A percentile compares a stretch with the other conserved stretches of the same genome.
These are phyloP conservation scores for Beris chalybata DNA, from an alignment of 2,888 invertebrate species.

Conservation along the genomic window DNA sequence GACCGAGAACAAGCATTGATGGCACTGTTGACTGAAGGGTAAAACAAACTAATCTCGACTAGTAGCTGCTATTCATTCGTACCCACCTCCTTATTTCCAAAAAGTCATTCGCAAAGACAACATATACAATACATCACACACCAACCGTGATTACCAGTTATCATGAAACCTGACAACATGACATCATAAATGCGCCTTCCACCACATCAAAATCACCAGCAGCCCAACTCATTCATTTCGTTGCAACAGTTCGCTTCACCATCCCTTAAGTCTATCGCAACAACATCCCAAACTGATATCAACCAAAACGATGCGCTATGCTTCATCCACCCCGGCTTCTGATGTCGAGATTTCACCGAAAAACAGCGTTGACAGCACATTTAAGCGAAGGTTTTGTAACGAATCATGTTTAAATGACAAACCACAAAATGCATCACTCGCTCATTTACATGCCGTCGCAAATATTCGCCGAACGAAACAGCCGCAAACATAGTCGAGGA, in stretches of 20 bases:
- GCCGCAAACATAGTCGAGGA: slow-evolving; percentile 31
- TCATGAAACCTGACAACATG: too few relatives aligned
- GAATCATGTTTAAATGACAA: slow-evolving; percentile 40
- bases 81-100: too few relatives aligned
- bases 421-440: slow-evolving; percentile 39
- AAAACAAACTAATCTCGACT: too few relatives aligned
- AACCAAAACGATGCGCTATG: slow-evolving; percentile 23
- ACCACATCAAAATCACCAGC: slow-evolving; percentile 20
- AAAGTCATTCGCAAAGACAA: too few relatives aligned
- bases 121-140: too few relatives aligned
- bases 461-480: slow-evolving; percentile 23
- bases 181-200: neutral
- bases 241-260: slow-evolving; percentile 1
- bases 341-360: slow-evolving; percentile 34
- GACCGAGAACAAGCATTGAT: too few relatives aligned
- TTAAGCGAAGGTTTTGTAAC: slow-evolving; percentile 39
- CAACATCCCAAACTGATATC: neutral
- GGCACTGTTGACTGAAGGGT: too few relatives aligned
- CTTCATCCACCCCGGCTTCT: neutral
- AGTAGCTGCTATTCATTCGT: too few relatives aligned
- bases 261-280: neutral
- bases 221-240: slow-evolving; percentile 9
- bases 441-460: slow-evolving; percentile 31
- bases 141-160: too few relatives aligned
- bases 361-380: slow-evolving; percentile 38